Base-by-base conservation (phyloP, 1,140 invertebrate species). In the Laupala kohalensis region DNA sequence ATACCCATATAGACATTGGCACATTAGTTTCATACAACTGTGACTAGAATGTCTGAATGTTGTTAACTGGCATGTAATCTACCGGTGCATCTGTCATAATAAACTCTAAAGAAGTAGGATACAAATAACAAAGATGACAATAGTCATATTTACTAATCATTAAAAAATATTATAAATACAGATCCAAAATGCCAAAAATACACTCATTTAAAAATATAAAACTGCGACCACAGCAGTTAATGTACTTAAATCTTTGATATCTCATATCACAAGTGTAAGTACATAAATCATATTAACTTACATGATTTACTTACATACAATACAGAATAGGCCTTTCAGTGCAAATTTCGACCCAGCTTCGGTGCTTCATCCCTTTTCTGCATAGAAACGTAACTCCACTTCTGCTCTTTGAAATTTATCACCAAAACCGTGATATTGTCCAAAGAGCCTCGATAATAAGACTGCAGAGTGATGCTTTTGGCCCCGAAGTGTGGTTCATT, bases 401-500 rank as follows among this genome's bases (percentile, higher is more conserved):
- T 81, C 69, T 83, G 85, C 79, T 90, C 84, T 76, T 85, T 85
- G 77, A 98, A 91, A 81, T 94, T 92, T 66, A 97, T 92, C 64
- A 98, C 86, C 77, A 98, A 84, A 19, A 97, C 93, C 28, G 95
- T 96, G 69, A 98, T 97, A 82, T 98, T 98, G 82, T 98, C 96
- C 70, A 93, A 85, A 4, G 95, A 97, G 26, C 95, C 95, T 76
- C 92, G 87, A 76, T 92, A 90, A 79, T 92, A 95, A n/a, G 95
- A 94, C 81, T 96, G 91, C 73, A 93, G 82, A 13, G 92, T 90
- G 72, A 98, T 84, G 78, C 91, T 93, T 82, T 94, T 94, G 53
- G 95, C 95, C 70, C 94, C 94, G 83, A 86, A 93, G 79, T 91
- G 88, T 25, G 92, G 86, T 82, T 96, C 94, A 76, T 92, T 85